These are phyloP conservation scores for Solenodon paradoxus DNA, from an alignment of 2,113 vertebrate genomes.

Conservation along the genomic window DNA sequence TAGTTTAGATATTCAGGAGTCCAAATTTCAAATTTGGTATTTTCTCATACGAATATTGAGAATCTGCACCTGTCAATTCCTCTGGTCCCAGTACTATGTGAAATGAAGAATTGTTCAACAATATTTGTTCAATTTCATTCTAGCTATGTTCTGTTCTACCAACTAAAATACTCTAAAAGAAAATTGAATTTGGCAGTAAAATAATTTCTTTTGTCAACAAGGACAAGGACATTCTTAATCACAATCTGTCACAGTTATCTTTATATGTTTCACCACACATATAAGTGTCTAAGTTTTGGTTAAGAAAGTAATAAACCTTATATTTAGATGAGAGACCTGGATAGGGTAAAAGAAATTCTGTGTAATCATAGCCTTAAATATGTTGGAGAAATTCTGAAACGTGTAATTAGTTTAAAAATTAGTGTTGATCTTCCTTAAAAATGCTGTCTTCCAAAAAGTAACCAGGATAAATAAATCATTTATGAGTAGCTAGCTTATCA, in stretches of 20 bases:
- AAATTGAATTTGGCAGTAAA: neutral
- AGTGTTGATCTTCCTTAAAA: neutral
- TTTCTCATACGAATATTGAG: neutral
- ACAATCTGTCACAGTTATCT: neutral
- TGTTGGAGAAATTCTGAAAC: neutral
- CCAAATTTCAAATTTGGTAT: neutral
- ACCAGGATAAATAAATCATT: neutral
- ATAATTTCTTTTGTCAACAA: neutral
- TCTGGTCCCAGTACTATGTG: neutral
- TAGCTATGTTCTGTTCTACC: neutral
- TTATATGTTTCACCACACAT: neutral
- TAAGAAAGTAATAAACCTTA: neutral
- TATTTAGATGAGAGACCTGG: neutral
- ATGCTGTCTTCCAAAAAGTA: neutral
- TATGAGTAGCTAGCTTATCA: neutral
- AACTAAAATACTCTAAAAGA: neutral
- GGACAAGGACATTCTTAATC: neutral
- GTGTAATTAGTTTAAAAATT: neutral
- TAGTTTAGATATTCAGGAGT: neutral
- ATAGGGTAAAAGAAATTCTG: too few relatives aligned
- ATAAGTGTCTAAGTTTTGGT: neutral
- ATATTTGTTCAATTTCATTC: neutral
- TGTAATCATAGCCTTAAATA: neutral
- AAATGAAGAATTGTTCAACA: neutral
- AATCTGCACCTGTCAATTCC: neutral